These are phyloP conservation scores for Odontamblyopus lacepedii DNA, from an alignment of 2,797 vertebrate species.

Conservation along the genomic window DNA sequence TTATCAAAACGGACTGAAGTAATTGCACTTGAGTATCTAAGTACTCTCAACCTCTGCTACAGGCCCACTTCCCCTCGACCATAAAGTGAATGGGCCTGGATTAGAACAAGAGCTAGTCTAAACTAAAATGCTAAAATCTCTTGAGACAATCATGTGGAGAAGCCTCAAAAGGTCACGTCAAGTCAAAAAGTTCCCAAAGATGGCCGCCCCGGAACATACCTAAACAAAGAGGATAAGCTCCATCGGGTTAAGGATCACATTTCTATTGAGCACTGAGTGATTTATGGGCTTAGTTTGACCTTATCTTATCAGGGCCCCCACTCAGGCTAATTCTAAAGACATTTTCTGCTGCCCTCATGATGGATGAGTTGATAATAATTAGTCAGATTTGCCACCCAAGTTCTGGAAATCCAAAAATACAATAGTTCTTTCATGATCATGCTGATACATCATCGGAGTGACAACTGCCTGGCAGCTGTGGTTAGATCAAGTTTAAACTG, in stretches of 20 bases:
- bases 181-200: neutral
- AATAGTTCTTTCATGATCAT: neutral
- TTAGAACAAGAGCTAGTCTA: neutral
- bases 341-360: neutral
- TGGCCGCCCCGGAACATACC: neutral
- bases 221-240: constrained; percentile 4
- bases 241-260: neutral
- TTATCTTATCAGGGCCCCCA: constrained; percentile 8
- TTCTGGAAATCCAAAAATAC: neutral
- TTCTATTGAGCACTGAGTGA: constrained; percentile 1
- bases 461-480: constrained; percentile 8
- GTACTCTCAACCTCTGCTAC: neutral
- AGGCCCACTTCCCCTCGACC: neutral
- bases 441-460: constrained; percentile 3
- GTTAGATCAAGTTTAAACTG: constrained; percentile 1
- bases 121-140: neutral
- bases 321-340: constrained; percentile 2
- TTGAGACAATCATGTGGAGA: neutral
- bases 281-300: neutral
- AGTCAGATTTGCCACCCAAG: constrained; percentile 5
- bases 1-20: no score
- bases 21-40: no score
- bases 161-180: neutral
- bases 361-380: constrained; percentile 2
- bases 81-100: neutral